A percentile compares a stretch with the other conserved stretches of the same genome.
Conservation (phyloP, 2,113 vertebrate genomes). For the Pleuronectes platessa region DNA sequence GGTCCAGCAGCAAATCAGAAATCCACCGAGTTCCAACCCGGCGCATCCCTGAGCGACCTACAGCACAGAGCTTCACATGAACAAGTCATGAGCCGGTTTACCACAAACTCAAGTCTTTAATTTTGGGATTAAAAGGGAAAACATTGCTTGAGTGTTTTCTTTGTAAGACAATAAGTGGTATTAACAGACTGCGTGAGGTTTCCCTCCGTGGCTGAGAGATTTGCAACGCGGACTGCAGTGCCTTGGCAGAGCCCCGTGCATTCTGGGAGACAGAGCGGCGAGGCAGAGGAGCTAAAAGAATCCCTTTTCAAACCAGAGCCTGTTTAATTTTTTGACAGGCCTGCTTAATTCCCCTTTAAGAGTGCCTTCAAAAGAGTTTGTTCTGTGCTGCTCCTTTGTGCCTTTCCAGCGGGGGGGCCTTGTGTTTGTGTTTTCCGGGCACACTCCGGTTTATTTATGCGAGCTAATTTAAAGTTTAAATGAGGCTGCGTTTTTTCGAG, state of each 20-base stretch:
- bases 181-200: conserved; percentile 55
- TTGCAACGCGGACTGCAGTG: conserved; percentile 63
- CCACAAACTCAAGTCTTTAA: neutral
- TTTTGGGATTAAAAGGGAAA: neutral
- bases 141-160: conserved; percentile 1
- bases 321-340: conserved; percentile 77
- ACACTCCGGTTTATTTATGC: conserved; percentile 71
- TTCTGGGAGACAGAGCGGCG: conserved; percentile 52
- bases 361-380: conserved; percentile 71
- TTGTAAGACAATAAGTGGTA: conserved; percentile 12
- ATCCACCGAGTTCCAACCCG: neutral
- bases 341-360: conserved; percentile 77
- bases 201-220: conserved; percentile 47
- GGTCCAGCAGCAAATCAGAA: neutral
- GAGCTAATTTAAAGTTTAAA: conserved; percentile 74
- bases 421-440: conserved; percentile 62
- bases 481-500: conserved; percentile 55
- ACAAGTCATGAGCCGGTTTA: neutral
- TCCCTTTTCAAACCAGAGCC: conserved; percentile 64
- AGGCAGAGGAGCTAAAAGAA: conserved; percentile 66
- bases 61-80: neutral
- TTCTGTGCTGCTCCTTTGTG: conserved; percentile 69
- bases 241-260: conserved; percentile 59
- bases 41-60: neutral
- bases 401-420: conserved; percentile 63